phyloP scores from a whole-genome alignment of 1,140 invertebrate genomes.

The Cephus cinctus region DNA sequence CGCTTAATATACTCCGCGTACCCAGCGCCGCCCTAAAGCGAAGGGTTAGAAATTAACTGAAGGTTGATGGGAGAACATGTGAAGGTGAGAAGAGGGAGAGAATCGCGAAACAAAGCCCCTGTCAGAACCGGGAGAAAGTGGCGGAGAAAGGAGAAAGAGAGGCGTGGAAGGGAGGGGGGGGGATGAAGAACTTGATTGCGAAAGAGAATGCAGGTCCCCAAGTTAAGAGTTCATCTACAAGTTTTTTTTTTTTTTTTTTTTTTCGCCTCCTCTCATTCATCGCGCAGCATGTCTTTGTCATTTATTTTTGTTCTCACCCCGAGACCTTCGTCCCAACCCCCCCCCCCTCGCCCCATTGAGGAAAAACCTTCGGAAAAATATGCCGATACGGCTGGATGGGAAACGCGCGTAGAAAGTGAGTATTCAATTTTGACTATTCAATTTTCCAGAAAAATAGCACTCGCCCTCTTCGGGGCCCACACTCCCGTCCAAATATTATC shows the following conservation, averaged over 20 bases:
- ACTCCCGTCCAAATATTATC: slow-evolving; percentile 29
- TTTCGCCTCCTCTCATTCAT: too few species aligned
- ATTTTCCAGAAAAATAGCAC: slow-evolving; percentile 48
- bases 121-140: slow-evolving; percentile 8
- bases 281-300: too few species aligned
- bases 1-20: slow-evolving; percentile 52
- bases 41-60: slow-evolving; percentile 15
- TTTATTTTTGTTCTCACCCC: too few species aligned
- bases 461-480: neutral
- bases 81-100: slow-evolving; percentile 24
- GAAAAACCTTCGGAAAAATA: too few species aligned
- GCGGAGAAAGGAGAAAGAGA: slow-evolving; percentile 4
- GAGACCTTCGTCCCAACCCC: too few species aligned
- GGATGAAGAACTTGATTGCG: neutral
- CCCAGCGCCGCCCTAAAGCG: slow-evolving; percentile 15
- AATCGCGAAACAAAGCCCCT: neutral
- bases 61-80: slow-evolving; percentile 25
- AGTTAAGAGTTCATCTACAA: too few species aligned
- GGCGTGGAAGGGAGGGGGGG: neutral
- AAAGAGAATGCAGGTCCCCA: too few species aligned
- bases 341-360: too few species aligned
- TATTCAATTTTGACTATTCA: slow-evolving; percentile 49
- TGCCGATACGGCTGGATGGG: too few species aligned
- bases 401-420: slow-evolving; percentile 17
- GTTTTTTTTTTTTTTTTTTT: too few species aligned